Percentiles rank a stretch among this genome's conserved stretches.
These are phyloP conservation scores for Aspidoscelis tigris DNA, from an alignment of 2,113 vertebrate genomes.

Conservation along the genomic window DNA sequence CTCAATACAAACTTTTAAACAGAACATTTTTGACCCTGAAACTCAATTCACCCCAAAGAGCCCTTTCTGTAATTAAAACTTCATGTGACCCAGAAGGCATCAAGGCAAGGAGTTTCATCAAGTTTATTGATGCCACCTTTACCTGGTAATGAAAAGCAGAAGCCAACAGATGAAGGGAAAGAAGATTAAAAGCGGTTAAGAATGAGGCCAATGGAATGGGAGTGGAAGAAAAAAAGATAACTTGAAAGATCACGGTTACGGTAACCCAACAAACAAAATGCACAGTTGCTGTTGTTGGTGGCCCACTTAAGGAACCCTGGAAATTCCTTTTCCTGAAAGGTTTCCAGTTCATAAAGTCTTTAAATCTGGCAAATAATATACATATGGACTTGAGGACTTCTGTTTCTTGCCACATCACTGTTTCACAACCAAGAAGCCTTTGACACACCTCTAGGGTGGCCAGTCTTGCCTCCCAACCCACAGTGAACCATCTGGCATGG, in stretches of 20 bases:
- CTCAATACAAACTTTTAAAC: slow-evolving; percentile 57
- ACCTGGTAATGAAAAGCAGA: slow-evolving; percentile 48
- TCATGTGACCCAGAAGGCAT: slow-evolving; percentile 34
- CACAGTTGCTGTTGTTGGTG: background rate
- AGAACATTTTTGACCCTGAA: slow-evolving; percentile 45
- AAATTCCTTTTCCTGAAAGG: slow-evolving; percentile 20
- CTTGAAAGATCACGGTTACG: slow-evolving; percentile 5
- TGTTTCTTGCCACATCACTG: no score
- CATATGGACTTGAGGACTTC: background rate
- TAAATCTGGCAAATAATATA: background rate
- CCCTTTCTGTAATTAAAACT: slow-evolving; percentile 53
- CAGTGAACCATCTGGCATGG: no score
- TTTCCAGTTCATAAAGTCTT: accelerated
- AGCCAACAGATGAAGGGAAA: slow-evolving; percentile 20
- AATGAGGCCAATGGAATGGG: slow-evolving; percentile 2
- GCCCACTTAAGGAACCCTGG: background rate
- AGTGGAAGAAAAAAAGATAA: background rate
- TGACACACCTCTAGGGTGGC: no score
- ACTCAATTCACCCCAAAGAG: slow-evolving; percentile 43
- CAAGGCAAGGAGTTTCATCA: slow-evolving; percentile 24
- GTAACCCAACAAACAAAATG: background rate
- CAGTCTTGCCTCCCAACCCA: no score
- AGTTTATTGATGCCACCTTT: slow-evolving; percentile 50
- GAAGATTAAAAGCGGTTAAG: slow-evolving; percentile 26
- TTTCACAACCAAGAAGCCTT: no score